Base-by-base conservation (phyloP, 2,113 vertebrate genomes). In the Hoplias malabaricus region DNA sequence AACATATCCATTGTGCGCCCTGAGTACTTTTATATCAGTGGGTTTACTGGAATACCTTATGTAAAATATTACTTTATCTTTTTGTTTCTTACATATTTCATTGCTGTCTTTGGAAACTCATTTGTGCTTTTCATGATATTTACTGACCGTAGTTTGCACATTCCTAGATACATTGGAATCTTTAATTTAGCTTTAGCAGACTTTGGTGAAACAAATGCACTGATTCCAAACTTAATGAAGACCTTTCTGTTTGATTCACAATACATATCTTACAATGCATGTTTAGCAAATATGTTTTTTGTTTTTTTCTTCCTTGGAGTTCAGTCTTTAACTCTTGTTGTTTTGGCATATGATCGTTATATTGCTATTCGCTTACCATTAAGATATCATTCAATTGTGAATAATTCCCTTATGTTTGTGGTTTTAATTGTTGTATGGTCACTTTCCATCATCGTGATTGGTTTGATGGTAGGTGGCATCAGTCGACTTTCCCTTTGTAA, bases 161-260 rank as follows among this genome's bases (percentile, higher is more conserved):
- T 82, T 73, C 88, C 92, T 3, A 93, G 91, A 78, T 92, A 91
- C 65, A 48, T 91, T 34, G 87, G 85, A 5, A 87, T 93, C 34
- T 90, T 92, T 69, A 92, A 88, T 53, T 23, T 92, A n/a, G 91
- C 89, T 3, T 83, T 93, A 70, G 79, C 81, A 19, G 90, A 93
- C 76, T 23, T 93, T 62, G 84, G 85, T 66, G 83, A 82, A 19
- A 90, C 36, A 46, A 80, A 88, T 33, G 82, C 89, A 48, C 3
- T 92, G 76, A 84, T 92, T 57, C 91, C 90, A 1, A 90, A 90
- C 65, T 23, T 90, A 19, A 70, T 93, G 36, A 88, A 91, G 23
- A 85, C 83, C 1, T 92, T 89, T 67, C 56, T 92, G 33, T 87
- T 91, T 33, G 70, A 87, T 68, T 77, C 88, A 27, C 57, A 6